A percentile compares a stretch with the other conserved stretches of the same genome.
These are phyloP conservation scores for Epizoanthus stellaris DNA, from an alignment of 92 coral and sea anemone genomes.

Conservation along the genomic window DNA sequence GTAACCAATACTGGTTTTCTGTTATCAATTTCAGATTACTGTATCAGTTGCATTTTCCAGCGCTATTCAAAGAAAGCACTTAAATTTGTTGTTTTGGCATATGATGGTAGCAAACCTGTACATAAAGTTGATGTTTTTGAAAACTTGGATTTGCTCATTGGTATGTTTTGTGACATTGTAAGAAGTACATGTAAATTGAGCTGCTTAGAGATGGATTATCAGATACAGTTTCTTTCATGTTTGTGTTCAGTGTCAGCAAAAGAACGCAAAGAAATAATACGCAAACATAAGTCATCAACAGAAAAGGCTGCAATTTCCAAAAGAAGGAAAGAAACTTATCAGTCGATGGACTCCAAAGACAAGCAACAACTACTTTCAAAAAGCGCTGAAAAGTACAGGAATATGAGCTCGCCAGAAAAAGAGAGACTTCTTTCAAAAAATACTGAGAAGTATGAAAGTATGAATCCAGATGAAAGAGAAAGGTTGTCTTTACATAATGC, in stretches of 20 bases:
- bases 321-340: slow-evolving; percentile 18
- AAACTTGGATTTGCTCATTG: slow-evolving; percentile 36
- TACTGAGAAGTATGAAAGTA: too few species aligned
- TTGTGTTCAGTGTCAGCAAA: slow-evolving; percentile 54
- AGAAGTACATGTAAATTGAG: slow-evolving; percentile 5
- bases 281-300: slow-evolving; percentile 57
- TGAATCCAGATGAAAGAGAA: too few species aligned
- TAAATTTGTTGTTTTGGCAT: slow-evolving; percentile 17
- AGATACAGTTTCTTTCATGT: slow-evolving; percentile 53
- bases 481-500: too few species aligned
- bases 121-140: slow-evolving; percentile 2
- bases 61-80: slow-evolving; percentile 2
- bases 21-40: slow-evolving; percentile 18
- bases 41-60: not conserved
- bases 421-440: too few species aligned
- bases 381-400: too few species aligned
- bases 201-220: slow-evolving; percentile 25
- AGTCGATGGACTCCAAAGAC: too few species aligned
- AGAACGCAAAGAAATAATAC: slow-evolving; percentile 57
- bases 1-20: slow-evolving; percentile 32
- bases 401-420: too few species aligned
- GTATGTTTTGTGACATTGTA: slow-evolving; percentile 37
- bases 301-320: slow-evolving; percentile 32
- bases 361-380: too few species aligned
- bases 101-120: not conserved